Evolutionary conservation across 2,888 invertebrate species (phyloP).

Genomic region (Sclerodermus sp.): DNA sequence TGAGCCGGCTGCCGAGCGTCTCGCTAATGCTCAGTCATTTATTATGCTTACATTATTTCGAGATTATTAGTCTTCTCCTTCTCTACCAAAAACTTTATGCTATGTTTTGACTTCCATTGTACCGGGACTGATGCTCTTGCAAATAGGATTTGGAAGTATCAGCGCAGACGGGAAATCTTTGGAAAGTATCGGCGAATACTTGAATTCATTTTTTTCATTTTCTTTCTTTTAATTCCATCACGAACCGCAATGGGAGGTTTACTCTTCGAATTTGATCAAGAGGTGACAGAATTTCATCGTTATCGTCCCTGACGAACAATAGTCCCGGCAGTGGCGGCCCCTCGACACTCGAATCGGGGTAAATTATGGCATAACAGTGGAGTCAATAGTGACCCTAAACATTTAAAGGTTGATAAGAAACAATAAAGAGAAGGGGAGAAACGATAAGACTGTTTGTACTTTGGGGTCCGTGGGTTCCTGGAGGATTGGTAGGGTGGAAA

Average conservation of each 20-base stretch:
- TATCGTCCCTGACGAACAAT: too few species aligned
- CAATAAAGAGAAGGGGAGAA: slow-evolving; percentile 27
- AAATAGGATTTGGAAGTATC: slow-evolving; percentile 12
- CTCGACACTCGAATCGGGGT: not conserved
- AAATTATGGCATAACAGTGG: not conserved
- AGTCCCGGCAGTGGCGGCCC: too few species aligned
- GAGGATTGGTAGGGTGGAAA: too few species aligned
- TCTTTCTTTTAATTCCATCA: too few species aligned
- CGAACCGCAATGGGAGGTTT: too few species aligned
- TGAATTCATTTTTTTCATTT: too few species aligned
- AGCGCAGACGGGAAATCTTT: too few species aligned
- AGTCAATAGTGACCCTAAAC: slow-evolving; percentile 15
- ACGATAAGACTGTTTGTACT: not conserved
- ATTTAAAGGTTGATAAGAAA: slow-evolving; percentile 40
- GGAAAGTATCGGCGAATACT: too few species aligned
- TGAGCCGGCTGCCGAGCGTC: slow-evolving; percentile 53
- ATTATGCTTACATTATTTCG: slow-evolving; percentile 56
- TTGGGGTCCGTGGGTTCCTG: not conserved
- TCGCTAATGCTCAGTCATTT: slow-evolving; percentile 53
- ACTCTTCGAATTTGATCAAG: too few species aligned
- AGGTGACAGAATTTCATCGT: too few species aligned
- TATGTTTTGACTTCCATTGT: slow-evolving; percentile 39
- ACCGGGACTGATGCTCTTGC: slow-evolving; percentile 27
- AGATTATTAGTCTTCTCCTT: slow-evolving; percentile 53
- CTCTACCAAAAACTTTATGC: slow-evolving; percentile 38